These are phyloP conservation scores for Gymnopithys bicolor DNA, from an alignment of 2,797 vertebrate species.

Conservation along the genomic window DNA sequence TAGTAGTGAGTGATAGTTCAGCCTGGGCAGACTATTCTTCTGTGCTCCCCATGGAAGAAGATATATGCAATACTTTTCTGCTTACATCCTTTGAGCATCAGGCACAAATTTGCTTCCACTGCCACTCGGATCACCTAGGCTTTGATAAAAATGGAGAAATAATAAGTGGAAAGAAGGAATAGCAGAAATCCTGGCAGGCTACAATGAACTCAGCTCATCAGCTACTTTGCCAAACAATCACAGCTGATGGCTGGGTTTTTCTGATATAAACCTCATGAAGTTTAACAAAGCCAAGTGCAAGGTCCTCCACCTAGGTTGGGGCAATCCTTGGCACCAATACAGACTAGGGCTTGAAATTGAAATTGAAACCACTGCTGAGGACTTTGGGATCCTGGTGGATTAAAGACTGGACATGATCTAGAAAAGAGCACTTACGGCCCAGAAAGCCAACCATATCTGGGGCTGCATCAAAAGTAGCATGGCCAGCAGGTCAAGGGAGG, in stretches of 20 bases:
- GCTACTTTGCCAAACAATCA: neutral
- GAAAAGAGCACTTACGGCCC: neutral
- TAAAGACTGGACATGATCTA: neutral
- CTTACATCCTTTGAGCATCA: neutral
- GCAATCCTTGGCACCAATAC: neutral
- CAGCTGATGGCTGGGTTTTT: neutral
- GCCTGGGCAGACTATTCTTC: neutral
- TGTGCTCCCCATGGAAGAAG: neutral
- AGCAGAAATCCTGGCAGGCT: neutral
- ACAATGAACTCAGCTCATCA: neutral
- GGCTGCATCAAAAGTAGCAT: fast-evolving
- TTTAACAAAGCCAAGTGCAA: neutral
- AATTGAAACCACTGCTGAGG: neutral
- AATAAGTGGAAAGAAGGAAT: neutral
- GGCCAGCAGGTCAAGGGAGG: neutral
- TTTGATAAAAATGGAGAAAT: neutral
- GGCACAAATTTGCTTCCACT: neutral
- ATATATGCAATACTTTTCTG: neutral
- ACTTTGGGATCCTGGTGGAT: neutral
- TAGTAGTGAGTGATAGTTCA: neutral
- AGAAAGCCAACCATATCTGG: neutral
- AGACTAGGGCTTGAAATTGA: neutral
- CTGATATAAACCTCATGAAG: neutral
- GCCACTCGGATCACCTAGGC: neutral
- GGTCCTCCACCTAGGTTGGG: neutral